Base-by-base conservation (phyloP, 2,797 vertebrate species). In the Trematomus bernacchii region DNA sequence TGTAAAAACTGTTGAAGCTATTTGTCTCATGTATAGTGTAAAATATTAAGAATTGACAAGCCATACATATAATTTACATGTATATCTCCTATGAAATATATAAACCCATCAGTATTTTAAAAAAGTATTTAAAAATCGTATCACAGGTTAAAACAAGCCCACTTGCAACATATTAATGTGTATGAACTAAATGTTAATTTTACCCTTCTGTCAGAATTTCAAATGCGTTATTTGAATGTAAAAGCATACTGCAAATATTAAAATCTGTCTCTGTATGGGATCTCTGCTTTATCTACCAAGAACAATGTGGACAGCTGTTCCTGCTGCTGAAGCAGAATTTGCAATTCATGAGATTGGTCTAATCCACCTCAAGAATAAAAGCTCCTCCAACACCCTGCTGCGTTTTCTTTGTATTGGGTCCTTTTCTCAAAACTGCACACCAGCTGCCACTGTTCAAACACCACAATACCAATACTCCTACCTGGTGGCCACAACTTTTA, bases 341-440 rank as follows among this genome's bases (percentile, higher is more conserved):
- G 86, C 84, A 90, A 84, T 91, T 90, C 79, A 88, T 84, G 80
- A 87, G 66, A 40, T 10, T 21, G 23, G 50, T 51, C 61, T 71
- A 70, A 87, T 87, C 77, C 74, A 57, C 13, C 21, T 52, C 52
- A 55, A 79, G 69, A 82, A 77, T 78, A 79, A 76, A 86, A 86
- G 47, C 53, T 44, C 40, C 33, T 72, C 40, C 47, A 59, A 67
- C 72, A 37, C 43, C 43, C 37, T 54, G 58, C 55, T 59, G 16
- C 47, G 62, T 63, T 70, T 61, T 77, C 65, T 85, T 81, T 87
- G 64, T 73, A 60, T 11, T 10, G 47, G 4, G 14, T 40, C 48
- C 30, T 69, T 12, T 14, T 14, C 21, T 64, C 6, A 10, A 48
- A 21, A 27, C 16, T 58, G 37, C 62, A 67, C 40, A 47, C 33